Conservation (phyloP, 2,888 invertebrate species). For the Trissolcus brochymenae region DNA sequence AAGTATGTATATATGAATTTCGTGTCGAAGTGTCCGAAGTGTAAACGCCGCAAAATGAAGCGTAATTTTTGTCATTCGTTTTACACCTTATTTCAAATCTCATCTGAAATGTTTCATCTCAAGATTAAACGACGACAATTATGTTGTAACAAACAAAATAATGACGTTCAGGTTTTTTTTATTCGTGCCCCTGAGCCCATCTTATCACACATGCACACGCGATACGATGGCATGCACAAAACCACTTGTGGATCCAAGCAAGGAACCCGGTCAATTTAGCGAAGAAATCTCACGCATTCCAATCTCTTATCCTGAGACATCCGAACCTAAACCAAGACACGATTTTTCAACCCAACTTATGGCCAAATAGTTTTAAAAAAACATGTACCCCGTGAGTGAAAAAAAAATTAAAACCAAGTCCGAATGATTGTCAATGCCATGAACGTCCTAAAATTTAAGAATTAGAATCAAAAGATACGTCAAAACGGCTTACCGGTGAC, state of each 20-base stretch:
- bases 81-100: too few species aligned
- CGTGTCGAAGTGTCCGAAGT: too few species aligned
- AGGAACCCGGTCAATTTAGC: constrained; percentile 25
- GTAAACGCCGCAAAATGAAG: too few species aligned
- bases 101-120: background rate
- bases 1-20: too few species aligned
- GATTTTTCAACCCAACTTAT: background rate
- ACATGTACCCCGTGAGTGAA: constrained; percentile 2
- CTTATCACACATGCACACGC: constrained; percentile 42
- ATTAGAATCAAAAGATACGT: background rate
- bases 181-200: constrained; percentile 12
- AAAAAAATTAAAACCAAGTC: constrained; percentile 9
- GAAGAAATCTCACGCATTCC: background rate
- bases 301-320: background rate
- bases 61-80: too few species aligned
- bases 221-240: constrained; percentile 57
- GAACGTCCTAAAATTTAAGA: constrained; percentile 9
- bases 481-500: constrained; percentile 26
- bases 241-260: constrained; percentile 71
- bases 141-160: background rate
- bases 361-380: background rate
- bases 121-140: background rate
- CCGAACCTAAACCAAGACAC: background rate
- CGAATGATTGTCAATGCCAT: constrained; percentile 35
- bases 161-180: background rate